Base-by-base conservation (phyloP, 2,888 invertebrate genomes). In the Labia minor region DNA sequence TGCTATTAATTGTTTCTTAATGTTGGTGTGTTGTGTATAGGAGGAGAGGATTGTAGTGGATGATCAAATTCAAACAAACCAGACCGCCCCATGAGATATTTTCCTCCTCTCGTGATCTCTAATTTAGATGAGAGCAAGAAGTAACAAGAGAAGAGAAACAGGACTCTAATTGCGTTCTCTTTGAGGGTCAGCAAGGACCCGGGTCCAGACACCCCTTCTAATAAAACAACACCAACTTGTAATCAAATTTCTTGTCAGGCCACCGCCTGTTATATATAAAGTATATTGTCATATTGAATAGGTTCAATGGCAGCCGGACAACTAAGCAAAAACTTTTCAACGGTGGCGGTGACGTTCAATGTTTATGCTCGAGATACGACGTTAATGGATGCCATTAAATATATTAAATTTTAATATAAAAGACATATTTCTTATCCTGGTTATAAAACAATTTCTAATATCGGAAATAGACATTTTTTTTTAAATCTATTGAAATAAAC, bases 191-290 rank as follows among this genome's bases (percentile, higher is more conserved):
- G 49, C 49, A 14, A 49, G 3, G 49, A 49, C 49, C 16, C 26
- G 49, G 3, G 49, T 4, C 8, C 4, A 14, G 49, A 49, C 49
- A 49, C 49, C 16, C 49, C 49, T 16, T 49, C 49, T 49, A 49
- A 49, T 49, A 49, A 49, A 49, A 49, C 49, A 49, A 49, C 49
- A 49, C 49, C 49, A 49, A 49, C 49, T 49, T 49, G 49, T 49
- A 49, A 49, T 49, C 49, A 49, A 49, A 49, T 49, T 49, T 49
- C 49, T 49, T 49, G 49, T 16, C 49, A 49, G n/a, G 16, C 49
- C 49, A 49, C n/a, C 49, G 49, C 49, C 49, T 49, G 49, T 49
- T 49, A 2, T 49, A 49, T 49, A 49, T 49, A 49, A 49, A 49
- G 49, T 49, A 14, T 49, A 49, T 49, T 49, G 49, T 49, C 49